A percentile compares a stretch with the other conserved stretches of the same genome.
Conservation (phyloP, 2,113 vertebrate genomes). For the Seriola quinqueradiata region DNA sequence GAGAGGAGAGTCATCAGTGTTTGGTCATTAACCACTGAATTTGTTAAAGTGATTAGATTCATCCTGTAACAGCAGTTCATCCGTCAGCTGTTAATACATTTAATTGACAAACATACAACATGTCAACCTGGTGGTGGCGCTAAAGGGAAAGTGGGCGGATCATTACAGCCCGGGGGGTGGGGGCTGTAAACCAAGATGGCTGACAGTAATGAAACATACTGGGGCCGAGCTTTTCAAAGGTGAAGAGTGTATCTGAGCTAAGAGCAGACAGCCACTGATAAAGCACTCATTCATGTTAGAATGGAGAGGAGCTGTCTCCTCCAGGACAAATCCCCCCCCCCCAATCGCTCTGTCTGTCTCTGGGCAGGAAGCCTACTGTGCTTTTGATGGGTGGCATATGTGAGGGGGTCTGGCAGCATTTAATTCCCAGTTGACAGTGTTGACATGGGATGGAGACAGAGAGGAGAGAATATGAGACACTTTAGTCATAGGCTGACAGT, state of each 20-base stretch:
- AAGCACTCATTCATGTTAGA: neutral
- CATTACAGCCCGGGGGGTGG: no score
- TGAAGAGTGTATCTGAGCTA: neutral
- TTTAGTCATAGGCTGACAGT: conserved; percentile 39
- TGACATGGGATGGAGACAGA: conserved; percentile 43
- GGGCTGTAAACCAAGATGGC: no score
- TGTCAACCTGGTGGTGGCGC: no score
- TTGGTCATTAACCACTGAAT: no score
- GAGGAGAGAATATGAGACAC: conserved; percentile 34
- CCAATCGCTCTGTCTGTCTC: neutral
- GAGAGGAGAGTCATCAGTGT: no score
- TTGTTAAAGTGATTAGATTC: no score
- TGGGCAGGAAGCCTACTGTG: neutral
- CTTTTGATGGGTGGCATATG: conserved; percentile 51
- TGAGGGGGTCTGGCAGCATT: conserved; percentile 40
- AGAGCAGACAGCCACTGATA: neutral
- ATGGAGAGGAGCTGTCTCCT: neutral
- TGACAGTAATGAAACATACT: neutral
- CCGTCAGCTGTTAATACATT: no score
- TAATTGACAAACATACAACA: no score
- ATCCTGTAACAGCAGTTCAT: no score
- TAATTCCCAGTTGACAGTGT: conserved; percentile 54
- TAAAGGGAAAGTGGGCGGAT: no score
- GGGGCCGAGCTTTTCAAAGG: neutral
- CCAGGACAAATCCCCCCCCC: neutral